Conservation (phyloP, 2,113 vertebrate species). For the Nycticryphes semicollaris region DNA sequence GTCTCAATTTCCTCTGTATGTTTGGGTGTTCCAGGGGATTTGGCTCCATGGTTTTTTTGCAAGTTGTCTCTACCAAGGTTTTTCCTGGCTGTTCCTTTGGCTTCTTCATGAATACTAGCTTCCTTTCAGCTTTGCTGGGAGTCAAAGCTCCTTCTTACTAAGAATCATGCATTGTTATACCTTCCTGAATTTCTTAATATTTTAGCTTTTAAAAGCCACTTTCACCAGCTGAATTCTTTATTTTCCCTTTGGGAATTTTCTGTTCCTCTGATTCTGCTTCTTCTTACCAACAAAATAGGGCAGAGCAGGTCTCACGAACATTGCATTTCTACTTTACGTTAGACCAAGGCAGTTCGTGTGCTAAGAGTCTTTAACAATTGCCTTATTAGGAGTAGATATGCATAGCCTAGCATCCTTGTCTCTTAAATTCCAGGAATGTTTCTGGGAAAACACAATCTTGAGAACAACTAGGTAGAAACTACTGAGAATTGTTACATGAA, state of each 20-base stretch:
- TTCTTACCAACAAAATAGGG: background rate
- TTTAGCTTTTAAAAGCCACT: background rate
- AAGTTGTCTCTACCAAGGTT: background rate
- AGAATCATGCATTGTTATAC: background rate
- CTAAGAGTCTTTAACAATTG: background rate
- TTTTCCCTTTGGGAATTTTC: background rate
- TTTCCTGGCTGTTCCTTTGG: background rate
- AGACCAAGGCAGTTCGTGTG: background rate
- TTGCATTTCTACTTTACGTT: background rate
- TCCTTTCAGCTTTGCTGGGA: background rate
- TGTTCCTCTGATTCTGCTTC: background rate
- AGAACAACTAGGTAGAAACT: background rate
- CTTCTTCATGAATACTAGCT: background rate
- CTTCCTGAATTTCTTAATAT: background rate
- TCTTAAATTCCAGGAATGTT: background rate
- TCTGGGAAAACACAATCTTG: background rate
- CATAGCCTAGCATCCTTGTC: background rate
- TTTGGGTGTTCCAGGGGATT: background rate
- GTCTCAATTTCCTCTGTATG: background rate
- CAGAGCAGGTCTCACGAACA: background rate
- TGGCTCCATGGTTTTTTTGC: background rate
- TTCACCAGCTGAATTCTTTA: background rate
- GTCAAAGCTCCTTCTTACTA: background rate
- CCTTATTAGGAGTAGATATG: conserved; percentile 14
- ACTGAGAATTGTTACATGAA: background rate